Base-by-base conservation (phyloP, 2,113 vertebrate genomes). In the Anarhynchus alexandrinus region DNA sequence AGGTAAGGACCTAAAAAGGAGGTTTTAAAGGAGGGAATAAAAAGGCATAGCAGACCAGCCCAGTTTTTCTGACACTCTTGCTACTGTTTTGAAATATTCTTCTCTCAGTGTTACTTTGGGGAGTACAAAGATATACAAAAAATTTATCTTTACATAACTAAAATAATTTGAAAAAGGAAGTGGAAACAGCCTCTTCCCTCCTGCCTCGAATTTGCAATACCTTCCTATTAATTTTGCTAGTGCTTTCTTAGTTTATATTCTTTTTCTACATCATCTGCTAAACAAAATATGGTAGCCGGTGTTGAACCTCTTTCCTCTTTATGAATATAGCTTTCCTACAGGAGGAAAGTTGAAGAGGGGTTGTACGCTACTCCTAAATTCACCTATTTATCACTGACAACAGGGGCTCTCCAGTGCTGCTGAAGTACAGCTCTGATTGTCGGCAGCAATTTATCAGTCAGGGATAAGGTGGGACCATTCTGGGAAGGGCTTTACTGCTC, bases 401-500 rank as follows among this genome's bases (percentile, higher is more conserved):
- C 45, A 86, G 66, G 49, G 62, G 29, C 55, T 85, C 49, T 51
- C 65, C 58, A 32, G 26, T 66, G 66, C 58, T 89, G 78, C 43
- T 85, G 71, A 95, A 82, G 58, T 38, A 91, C 86, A 77, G 43
- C 86, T 77, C 40, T 80, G 81, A 65, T 71, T 91, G 74, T 80
- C 0, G 10, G 19, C 73, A 90, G 76, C 78, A 87, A 80, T 95
- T 91, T 78, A 43, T 94, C 93, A 88, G 93, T 8, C 29, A 85
- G 73, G 45, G 42, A 62, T 79, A 82, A 94, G 49, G 47, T 73
- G 86, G 81, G 42, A 80, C 84, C 58, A 26, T 77, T 73, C 74
- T 82, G 73, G 58, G 67, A 92, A 95, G 71, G 62, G 42, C 82
- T 94, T 76, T 95, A 79, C 66, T 85, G 73, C 84, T 71, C 81